Percentiles rank a stretch among this genome's conserved stretches.
phyloP scores from a whole-genome alignment of 2,888 invertebrate genomes.

The Junonia oenone region DNA sequence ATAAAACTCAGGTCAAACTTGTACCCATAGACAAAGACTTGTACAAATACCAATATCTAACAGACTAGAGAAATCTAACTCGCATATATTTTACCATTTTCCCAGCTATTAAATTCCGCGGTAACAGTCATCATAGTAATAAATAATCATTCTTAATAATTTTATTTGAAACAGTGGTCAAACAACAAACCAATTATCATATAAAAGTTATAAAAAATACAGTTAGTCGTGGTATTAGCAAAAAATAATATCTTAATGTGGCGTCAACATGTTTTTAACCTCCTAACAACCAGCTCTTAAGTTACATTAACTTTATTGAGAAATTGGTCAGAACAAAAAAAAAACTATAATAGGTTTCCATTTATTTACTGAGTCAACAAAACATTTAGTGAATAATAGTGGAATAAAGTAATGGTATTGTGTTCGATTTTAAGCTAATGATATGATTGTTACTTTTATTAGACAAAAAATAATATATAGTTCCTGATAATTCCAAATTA shows the following conservation, averaged over 20 bases:
- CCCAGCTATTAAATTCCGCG: too few species aligned
- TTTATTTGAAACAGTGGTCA: slow-evolving; percentile 20
- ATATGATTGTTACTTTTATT: too few species aligned
- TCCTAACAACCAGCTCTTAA: background rate
- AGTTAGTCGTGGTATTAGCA: slow-evolving; percentile 23
- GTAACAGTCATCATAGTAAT: background rate
- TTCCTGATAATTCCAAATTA: too few species aligned
- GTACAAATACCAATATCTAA: too few species aligned
- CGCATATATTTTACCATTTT: too few species aligned
- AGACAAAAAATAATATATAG: too few species aligned
- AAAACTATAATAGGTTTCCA: background rate
- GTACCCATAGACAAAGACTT: too few species aligned
- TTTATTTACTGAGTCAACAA: background rate
- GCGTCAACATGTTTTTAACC: background rate
- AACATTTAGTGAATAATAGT: background rate
- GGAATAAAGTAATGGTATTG: background rate
- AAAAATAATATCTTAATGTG: slow-evolving; percentile 8
- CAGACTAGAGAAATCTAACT: too few species aligned
- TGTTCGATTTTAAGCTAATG: background rate
- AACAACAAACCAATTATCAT: slow-evolving; percentile 28
- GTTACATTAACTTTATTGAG: background rate
- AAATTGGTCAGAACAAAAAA: background rate
- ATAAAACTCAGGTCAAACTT: too few species aligned
- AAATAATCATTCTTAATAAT: slow-evolving; percentile 13
- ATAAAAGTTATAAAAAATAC: slow-evolving; percentile 21